Evolutionary conservation across 2,797 vertebrate genomes (phyloP).

Genomic region (Botia kubotai): DNA sequence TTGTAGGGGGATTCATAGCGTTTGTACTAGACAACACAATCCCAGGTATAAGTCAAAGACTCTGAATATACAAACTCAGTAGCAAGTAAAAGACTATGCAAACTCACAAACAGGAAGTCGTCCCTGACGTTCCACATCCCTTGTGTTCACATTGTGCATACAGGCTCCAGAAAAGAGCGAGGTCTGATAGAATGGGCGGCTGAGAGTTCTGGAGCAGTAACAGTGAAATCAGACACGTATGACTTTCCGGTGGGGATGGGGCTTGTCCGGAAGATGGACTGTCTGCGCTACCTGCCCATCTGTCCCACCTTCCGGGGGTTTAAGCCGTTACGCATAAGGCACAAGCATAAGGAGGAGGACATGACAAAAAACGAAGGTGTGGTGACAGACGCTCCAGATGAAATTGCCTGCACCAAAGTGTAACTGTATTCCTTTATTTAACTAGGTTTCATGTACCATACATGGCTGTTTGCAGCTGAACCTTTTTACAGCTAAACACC

Average conservation of each 20-base stretch:
- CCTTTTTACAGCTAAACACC: conserved; percentile 2
- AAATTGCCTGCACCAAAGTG: conserved; percentile 68
- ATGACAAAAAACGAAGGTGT: conserved; percentile 22
- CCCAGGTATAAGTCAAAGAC: conserved; percentile 79
- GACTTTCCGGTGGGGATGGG: conserved; percentile 90
- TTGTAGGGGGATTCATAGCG: conserved; percentile 92
- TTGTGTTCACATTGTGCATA: conserved; percentile 25
- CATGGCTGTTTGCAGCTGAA: neutral
- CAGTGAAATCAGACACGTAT: conserved; percentile 78
- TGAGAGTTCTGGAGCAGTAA: conserved; percentile 69
- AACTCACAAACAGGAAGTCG: neutral
- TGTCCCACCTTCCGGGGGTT: conserved; percentile 89
- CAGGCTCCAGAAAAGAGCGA: conserved; percentile 87
- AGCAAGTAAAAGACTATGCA: neutral
- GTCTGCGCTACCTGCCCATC: conserved; percentile 84
- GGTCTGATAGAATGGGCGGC: conserved; percentile 89
- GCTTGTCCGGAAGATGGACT: conserved; percentile 71
- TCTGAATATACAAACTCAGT: neutral
- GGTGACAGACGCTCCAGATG: conserved; percentile 23
- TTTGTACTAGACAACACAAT: conserved; percentile 96
- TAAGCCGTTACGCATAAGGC: conserved; percentile 23
- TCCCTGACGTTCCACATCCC: conserved; percentile 3
- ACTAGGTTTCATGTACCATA: conserved; percentile 29
- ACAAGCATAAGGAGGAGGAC: conserved; percentile 34
- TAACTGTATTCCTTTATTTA: conserved; percentile 48